Base-by-base conservation (phyloP, 1,140 invertebrate species). In the Delia radicum region DNA sequence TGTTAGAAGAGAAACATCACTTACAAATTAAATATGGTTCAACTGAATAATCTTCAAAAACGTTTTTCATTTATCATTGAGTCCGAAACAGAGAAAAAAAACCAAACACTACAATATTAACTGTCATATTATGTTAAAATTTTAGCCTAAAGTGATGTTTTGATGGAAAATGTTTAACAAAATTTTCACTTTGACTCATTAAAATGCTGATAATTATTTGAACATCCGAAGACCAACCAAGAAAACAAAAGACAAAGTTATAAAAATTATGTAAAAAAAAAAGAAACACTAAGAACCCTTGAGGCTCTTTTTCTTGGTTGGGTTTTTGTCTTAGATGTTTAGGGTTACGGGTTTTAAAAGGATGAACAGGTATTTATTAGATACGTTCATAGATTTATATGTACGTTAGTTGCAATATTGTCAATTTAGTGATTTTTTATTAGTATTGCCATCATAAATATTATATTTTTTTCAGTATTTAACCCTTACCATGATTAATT, bases 41-140 rank as follows among this genome's bases (percentile, higher is more conserved):
- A 84, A 77, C n/a, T 78, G 69, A 37, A 77, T 77, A 77, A 78
- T 76, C 78, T 79, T 67, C 62, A 75, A 55, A 80, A 79, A 80
- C 75, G 76, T 62, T 75, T 67, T 24, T 77, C 80, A 85, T 85
- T 85, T 85, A 85, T 85, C 83, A 85, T 79, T 71, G 77, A 26
- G 8, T 55, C 79, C 78, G 79, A 83, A 74, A 55, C 21, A n/a
- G 5, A 33, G 63, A 31, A 31, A 67, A 29, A 28, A 63, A 63
- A 27, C 26, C 61, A 27, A n/a, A 63, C 21, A 67, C 27, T n/a
- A 15, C 5, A 69, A 83, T 84, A 81, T 82, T 81, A 79, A 78
- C 83, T 84, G 83, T 85, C 83, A 84, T 84, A 85, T 85, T 85
- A 84, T 77, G 81, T 79, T 80, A 80, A 79, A n/a, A 84, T 77